These are phyloP conservation scores for Drusus annulatus DNA, from an alignment of 1,140 invertebrate genomes.

Conservation along the genomic window DNA sequence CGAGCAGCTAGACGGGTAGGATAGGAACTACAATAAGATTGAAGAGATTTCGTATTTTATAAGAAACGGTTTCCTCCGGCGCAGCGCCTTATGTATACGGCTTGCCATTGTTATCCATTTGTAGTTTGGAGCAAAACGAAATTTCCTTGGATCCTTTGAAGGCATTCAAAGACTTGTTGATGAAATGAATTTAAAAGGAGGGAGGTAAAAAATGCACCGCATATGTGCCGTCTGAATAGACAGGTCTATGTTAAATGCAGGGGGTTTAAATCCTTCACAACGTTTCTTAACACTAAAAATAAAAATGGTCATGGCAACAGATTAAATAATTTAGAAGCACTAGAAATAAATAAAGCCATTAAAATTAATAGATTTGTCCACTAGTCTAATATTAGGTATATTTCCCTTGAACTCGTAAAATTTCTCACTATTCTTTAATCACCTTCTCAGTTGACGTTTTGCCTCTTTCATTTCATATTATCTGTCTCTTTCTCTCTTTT, in stretches of 20 bases:
- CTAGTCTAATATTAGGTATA: no score
- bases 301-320: no score
- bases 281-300: no score
- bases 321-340: no score
- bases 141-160: constrained; percentile 26
- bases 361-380: no score
- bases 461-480: no score
- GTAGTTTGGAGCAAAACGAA: constrained; percentile 28
- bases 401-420: no score
- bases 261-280: neutral
- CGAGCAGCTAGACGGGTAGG: neutral
- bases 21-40: neutral
- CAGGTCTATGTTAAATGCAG: constrained; percentile 23
- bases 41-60: constrained; percentile 11
- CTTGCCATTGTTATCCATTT: constrained; percentile 37
- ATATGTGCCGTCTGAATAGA: constrained; percentile 17
- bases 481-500: no score
- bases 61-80: constrained; percentile 17
- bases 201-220: constrained; percentile 26
- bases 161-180: constrained; percentile 40
- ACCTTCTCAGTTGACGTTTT: no score
- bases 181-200: constrained; percentile 39
- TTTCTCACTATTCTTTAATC: no score
- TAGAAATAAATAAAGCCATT: no score
- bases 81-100: neutral